A percentile compares a stretch with the other conserved stretches of the same genome.
Conservation (phyloP, 2,888 invertebrate species). For the Neocrepidodera transversa region DNA sequence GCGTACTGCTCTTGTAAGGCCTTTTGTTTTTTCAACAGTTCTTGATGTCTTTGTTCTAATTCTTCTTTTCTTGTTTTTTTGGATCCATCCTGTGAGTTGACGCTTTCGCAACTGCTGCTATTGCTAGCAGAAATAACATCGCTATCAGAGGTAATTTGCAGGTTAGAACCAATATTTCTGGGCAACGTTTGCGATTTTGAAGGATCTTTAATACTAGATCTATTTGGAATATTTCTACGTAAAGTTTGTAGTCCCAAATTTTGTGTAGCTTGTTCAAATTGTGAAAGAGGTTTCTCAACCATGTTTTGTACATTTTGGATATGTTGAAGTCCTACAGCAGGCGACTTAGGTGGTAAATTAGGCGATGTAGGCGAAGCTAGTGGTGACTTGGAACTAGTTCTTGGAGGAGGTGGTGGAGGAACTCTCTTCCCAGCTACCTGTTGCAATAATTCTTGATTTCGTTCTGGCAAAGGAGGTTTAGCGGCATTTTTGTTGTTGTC, state of each 20-base stretch:
- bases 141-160: conserved; percentile 49
- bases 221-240: conserved; percentile 54
- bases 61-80: conserved; percentile 73
- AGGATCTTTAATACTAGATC: conserved; percentile 57
- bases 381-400: conserved; percentile 88
- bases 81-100: conserved; percentile 75
- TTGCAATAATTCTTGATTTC: conserved; percentile 79
- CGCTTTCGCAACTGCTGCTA: conserved; percentile 78
- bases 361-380: conserved; percentile 84
- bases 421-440: conserved; percentile 72
- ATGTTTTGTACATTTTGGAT: conserved; percentile 59
- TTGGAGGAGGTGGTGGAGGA: conserved; percentile 90
- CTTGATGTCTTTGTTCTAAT: conserved; percentile 87
- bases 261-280: conserved; percentile 59
- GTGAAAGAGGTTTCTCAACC: conserved; percentile 56
- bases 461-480: conserved; percentile 84
- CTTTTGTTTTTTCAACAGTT: conserved; percentile 85
- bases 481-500: conserved; percentile 63
- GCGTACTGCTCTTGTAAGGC: conserved; percentile 92
- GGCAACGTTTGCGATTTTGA: conserved; percentile 58
- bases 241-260: conserved; percentile 60
- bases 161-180: conserved; percentile 58
- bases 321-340: conserved; percentile 59
- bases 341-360: conserved; percentile 68
- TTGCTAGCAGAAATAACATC: conserved; percentile 66